Base-by-base conservation (phyloP, 2,888 invertebrate species). In the Drosophila pegasa region DNA sequence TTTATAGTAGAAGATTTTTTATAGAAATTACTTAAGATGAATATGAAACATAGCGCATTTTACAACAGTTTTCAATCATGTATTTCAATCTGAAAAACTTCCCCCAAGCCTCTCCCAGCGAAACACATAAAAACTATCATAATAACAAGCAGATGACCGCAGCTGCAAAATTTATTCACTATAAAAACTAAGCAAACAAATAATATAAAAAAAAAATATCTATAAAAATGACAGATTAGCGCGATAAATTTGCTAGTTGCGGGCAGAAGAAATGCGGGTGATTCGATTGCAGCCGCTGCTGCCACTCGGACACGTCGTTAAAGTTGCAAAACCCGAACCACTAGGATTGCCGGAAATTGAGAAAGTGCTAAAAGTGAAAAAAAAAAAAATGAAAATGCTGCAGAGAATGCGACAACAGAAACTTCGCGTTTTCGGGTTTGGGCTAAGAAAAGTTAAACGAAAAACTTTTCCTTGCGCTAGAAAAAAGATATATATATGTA, bases 401-500 rank as follows among this genome's bases (percentile, higher is more conserved):
- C 58, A 57, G 64, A 55, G 63, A 56, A 61, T 56, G 54, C 57
- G 56, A 67, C 64, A 57, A 59, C 52, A 68, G 45, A 55, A 62
- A 56, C 48, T 65, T 63, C 56, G 43, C 61, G 64, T 38, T 48
- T 38, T 45, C 37, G 45, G 65, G 48, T 10, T 35, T 40, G 43
- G 18, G 27, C 16, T 41, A 54, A 45, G 48, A 59, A 74, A 82
- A 88, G 80, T 87, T 86, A 75, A 89, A 78, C 88, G 89, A 88
- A 86, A 86, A 89, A 89, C 70, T 87, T 87, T 69, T 55, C 47
- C 65, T 76, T 54, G 70, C 71, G 64, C 59, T 75, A 62, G 54
- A 66, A 61, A 64, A 57, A 45, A 38, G 10, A 55, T 22, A 20
- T 54, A 12, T 12, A 22, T n/a, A 3, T 29, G 16, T 58, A 14